Evolutionary conservation across 2,888 invertebrate genomes (phyloP), one percentile per base, ranked within the genome.

Genomic region (Acanthosepion lycidas): DNA sequence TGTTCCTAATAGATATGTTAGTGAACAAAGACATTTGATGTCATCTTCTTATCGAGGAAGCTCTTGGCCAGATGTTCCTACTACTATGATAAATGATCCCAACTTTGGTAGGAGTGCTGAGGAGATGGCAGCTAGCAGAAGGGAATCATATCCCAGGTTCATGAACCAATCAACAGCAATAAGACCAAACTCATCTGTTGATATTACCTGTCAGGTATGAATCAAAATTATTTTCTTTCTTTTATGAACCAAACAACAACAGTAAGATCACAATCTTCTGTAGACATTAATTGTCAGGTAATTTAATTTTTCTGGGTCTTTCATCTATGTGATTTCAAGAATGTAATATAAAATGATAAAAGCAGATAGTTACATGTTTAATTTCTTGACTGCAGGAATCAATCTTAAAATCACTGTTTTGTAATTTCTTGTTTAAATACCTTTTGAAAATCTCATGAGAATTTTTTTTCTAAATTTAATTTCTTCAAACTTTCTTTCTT

Each of bases 1-100:
- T 78, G n/a, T 78, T 78, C 23, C 78, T 78, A 78, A 78, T 78
- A 78, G 78, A 78, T 78, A 78, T 78, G 78, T 78, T 15, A 78
- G 78, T 78, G 78, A 78, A 78, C 78, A 78, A 78, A 78, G 78
- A 78, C 78, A 78, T 78, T 78, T 78, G 78, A 78, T 78, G 78
- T 15, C 78, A 78, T 78, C 78, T 15, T 78, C 78, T 78, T 78
- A 78, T 78, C 78, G 78, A n/a, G 78, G 78, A 15, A 78, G n/a
- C n/a, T 78, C 78, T 33, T 78, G 78, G 78, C 78, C 78, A n/a
- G 78, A 78, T 78, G 78, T 78, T 15, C 78, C 78, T 15, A 78
- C 78, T n/a, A 78, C 78, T n/a, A 78, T 78, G 78, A 78, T 78
- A 78, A 78, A 78, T 33, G 78, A 78, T 78, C 78, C 78, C 2